Evolutionary conservation across 1,140 invertebrate genomes (phyloP).

Genomic region (Mya arenaria): DNA sequence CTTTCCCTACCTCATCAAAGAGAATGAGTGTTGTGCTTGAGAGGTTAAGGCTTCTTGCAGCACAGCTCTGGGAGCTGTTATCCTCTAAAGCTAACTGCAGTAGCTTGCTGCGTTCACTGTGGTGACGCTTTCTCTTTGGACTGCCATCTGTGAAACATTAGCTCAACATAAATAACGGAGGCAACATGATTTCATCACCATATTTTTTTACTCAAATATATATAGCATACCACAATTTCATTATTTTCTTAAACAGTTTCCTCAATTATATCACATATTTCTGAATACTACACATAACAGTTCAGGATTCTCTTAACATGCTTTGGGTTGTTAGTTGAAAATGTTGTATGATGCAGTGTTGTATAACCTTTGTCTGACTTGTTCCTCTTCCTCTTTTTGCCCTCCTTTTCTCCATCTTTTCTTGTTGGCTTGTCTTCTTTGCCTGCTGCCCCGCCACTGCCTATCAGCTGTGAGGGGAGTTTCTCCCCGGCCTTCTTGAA

Average conservation of each 20-base stretch:
- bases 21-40: conserved; percentile 85
- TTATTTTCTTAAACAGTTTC: too few relatives aligned
- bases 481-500: conserved; percentile 55
- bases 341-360: not conserved
- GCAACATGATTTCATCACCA: too few relatives aligned
- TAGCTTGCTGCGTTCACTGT: too few relatives aligned
- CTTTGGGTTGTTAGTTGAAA: too few relatives aligned
- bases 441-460: too few relatives aligned
- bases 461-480: not conserved
- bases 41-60: conserved; percentile 59
- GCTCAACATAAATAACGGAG: too few relatives aligned
- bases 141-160: too few relatives aligned
- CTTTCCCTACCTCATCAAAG: conserved; percentile 89
- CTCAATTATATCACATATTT: too few relatives aligned
- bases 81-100: conserved; percentile 9
- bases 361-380: conserved; percentile 48
- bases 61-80: not conserved
- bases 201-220: too few relatives aligned
- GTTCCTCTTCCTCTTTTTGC: conserved; percentile 55
- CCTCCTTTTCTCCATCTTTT: conserved; percentile 3
- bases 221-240: too few relatives aligned
- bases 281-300: too few relatives aligned
- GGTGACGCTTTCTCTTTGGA: not conserved
- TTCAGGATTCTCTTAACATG: too few relatives aligned
- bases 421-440: conserved; percentile 1